A percentile compares a stretch with the other conserved stretches of the same genome.
Conservation (phyloP, 2,113 vertebrate species). For the Columba livia region DNA sequence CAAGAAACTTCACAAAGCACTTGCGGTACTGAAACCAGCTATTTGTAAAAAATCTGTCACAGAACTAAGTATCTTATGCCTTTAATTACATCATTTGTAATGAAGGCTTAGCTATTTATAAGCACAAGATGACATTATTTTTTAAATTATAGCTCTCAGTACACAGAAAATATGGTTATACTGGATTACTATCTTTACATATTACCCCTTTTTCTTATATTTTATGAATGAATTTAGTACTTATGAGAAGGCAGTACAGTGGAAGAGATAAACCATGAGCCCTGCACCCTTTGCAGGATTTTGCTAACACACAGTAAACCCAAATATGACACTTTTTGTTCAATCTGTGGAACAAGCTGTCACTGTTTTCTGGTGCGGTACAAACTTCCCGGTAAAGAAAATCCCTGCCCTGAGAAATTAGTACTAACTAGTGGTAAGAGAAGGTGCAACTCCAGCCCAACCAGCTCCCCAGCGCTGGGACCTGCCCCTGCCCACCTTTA, state of each 20-base stretch:
- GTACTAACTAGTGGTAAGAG: not conserved
- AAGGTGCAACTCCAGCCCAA: not conserved
- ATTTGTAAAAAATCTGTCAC: not conserved
- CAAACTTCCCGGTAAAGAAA: not conserved
- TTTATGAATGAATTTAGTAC: not conserved
- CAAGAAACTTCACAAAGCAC: not conserved
- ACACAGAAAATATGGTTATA: not conserved
- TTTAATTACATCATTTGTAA: not conserved
- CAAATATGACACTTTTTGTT: accelerated
- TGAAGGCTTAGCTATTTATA: not conserved
- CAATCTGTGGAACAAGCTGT: not conserved
- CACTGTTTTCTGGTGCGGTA: not conserved
- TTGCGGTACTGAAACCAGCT: not conserved
- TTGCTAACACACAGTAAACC: not conserved
- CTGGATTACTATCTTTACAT: not conserved
- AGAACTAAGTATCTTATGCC: not conserved
- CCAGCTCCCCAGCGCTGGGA: not conserved
- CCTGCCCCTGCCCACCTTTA: not conserved
- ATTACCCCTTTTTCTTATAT: not conserved
- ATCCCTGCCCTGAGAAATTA: not conserved
- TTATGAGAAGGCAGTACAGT: not conserved
- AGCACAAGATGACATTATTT: not conserved
- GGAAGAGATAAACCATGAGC: not conserved
- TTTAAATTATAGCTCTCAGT: not conserved
- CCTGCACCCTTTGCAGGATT: not conserved